Evolutionary conservation across 1,140 invertebrate genomes (phyloP).

Genomic region (Drosophila triauraria): DNA sequence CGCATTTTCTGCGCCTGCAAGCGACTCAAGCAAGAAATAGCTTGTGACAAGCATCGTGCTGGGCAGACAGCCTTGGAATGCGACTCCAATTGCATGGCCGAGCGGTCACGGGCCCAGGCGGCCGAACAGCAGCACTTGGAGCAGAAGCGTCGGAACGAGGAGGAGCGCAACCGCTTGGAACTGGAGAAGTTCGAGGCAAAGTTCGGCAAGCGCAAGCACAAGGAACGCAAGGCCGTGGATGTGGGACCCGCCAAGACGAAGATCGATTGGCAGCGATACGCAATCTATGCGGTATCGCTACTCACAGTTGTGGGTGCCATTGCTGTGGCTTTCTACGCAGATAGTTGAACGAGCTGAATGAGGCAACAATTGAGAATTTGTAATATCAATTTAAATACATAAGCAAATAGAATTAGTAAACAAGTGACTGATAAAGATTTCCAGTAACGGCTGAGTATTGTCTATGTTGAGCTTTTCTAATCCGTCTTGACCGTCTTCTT

Average conservation of each 20-base stretch:
- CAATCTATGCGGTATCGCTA: conserved; percentile 48
- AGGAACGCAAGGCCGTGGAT: conserved; percentile 82
- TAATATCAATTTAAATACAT: conserved; percentile 41
- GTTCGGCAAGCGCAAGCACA: conserved; percentile 87
- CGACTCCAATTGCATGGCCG: conserved; percentile 88
- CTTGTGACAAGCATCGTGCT: conserved; percentile 88
- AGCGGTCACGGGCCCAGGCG: conserved; percentile 86
- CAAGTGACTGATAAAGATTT: conserved; percentile 40
- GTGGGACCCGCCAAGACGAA: conserved; percentile 44
- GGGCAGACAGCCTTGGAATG: conserved; percentile 87
- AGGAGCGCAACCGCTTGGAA: conserved; percentile 89
- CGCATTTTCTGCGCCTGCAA: conserved; percentile 91
- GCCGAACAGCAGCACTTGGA: conserved; percentile 86
- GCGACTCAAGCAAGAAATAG: conserved; percentile 89
- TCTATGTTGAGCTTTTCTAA: conserved; percentile 35
- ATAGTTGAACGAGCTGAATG: conserved; percentile 48
- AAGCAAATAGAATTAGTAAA: conserved; percentile 33
- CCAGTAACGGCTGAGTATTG: conserved; percentile 22
- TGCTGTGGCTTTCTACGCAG: conserved; percentile 70
- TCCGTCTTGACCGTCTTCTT: conserved; percentile 62
- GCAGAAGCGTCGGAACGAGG: conserved; percentile 87
- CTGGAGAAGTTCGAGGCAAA: conserved; percentile 91
- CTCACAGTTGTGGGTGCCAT: conserved; percentile 58
- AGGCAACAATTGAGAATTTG: conserved; percentile 32
- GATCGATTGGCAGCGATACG: conserved; percentile 64